Conservation (phyloP, 2,113 vertebrate genomes). For the Melanostigma gelatinosum region DNA sequence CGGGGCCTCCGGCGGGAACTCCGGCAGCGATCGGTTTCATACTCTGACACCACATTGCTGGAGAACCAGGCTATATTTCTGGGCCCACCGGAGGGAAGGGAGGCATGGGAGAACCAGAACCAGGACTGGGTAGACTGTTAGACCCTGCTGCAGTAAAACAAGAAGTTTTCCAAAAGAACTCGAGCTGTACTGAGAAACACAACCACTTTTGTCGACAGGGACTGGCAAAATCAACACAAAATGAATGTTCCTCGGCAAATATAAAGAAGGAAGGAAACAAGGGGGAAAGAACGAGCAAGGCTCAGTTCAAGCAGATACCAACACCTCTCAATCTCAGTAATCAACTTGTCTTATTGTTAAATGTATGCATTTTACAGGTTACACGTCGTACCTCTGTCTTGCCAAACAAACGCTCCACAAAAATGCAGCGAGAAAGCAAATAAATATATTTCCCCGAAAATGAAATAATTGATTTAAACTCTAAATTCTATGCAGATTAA, state of each 20-base stretch:
- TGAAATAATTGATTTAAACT: not conserved
- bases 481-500: not conserved
- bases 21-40: not conserved
- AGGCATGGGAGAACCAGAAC: not conserved
- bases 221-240: not conserved
- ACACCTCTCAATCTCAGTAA: not conserved
- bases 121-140: not conserved
- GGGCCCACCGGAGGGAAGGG: not conserved
- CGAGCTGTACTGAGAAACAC: not conserved
- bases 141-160: no score
- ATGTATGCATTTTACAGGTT: not conserved
- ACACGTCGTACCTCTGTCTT: not conserved
- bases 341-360: not conserved
- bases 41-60: not conserved
- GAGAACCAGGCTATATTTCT: not conserved
- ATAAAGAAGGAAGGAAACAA: not conserved
- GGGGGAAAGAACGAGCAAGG: not conserved
- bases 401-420: not conserved
- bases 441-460: not conserved
- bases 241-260: not conserved
- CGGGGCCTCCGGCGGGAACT: no score
- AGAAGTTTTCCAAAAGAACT: not conserved
- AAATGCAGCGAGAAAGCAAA: not conserved
- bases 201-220: not conserved
- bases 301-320: not conserved